Evolutionary conservation across 2,888 invertebrate species (phyloP).

Genomic region (Eulithis testata): DNA sequence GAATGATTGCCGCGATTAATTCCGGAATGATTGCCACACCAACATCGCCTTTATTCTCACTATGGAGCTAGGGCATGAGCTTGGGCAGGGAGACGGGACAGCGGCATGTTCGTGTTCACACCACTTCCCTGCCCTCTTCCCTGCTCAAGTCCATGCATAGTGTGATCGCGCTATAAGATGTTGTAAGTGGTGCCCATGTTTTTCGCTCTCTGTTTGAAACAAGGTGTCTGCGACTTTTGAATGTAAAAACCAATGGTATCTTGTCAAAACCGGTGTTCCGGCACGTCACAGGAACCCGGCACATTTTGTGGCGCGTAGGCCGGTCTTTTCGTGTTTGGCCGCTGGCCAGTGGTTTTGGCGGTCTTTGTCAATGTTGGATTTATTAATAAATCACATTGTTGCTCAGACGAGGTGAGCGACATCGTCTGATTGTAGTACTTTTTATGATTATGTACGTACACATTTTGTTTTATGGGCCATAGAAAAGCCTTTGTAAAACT

Average conservation of each 20-base stretch:
- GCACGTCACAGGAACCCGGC: slow-evolving; percentile 58
- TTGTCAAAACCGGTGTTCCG: slow-evolving; percentile 28
- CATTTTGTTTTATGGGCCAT: slow-evolving; percentile 19
- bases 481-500: slow-evolving; percentile 2
- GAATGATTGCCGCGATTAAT: no score
- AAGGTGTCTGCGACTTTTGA: neutral
- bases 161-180: no score
- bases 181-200: no score
- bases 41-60: no score
- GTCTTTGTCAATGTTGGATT: slow-evolving; percentile 84
- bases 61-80: no score
- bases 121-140: no score
- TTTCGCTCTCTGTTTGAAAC: no score
- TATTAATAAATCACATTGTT: slow-evolving; percentile 79
- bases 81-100: no score
- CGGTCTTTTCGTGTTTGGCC: slow-evolving; percentile 72
- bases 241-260: slow-evolving; percentile 4
- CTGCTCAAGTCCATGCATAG: no score
- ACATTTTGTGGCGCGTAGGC: slow-evolving; percentile 61
- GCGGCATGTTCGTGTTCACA: no score
- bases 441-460: slow-evolving; percentile 20
- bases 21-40: no score
- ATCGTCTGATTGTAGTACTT: slow-evolving; percentile 44
- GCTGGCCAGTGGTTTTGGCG: slow-evolving; percentile 79
- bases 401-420: slow-evolving; percentile 68